Conservation (phyloP, 92 coral and sea anemone genomes). For the Hydrozoanthus gracilis region DNA sequence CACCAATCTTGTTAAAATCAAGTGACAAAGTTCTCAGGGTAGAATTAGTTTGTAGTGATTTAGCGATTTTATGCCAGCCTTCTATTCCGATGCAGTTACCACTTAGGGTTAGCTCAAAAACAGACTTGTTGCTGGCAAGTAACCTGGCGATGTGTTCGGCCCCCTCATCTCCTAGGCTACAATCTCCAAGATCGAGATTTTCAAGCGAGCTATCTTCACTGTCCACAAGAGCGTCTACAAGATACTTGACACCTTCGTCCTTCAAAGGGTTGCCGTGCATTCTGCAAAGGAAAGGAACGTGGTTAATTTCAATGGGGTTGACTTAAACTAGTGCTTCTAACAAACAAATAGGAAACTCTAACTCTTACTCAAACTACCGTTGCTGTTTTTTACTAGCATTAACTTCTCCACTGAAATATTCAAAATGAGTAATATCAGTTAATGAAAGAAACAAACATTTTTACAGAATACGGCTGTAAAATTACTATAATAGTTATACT, state of each 20-base stretch:
- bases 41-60: conserved; percentile 71
- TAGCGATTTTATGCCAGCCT: conserved; percentile 84
- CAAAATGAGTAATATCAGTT: too few relatives aligned
- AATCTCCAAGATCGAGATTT: conserved; percentile 94
- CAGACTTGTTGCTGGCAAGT: conserved; percentile 71
- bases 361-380: too few relatives aligned
- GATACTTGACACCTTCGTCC: conserved; percentile 82
- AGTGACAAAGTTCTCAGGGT: conserved; percentile 81
- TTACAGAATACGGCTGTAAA: too few relatives aligned
- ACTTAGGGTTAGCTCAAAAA: conserved; percentile 81
- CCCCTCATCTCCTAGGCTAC: conserved; percentile 83
- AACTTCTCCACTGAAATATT: too few relatives aligned
- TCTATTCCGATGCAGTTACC: conserved; percentile 76
- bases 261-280: conserved; percentile 91
- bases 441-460: too few relatives aligned
- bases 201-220: conserved; percentile 68
- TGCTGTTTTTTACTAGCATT: too few relatives aligned
- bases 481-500: not conserved
- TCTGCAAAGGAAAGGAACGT: conserved; percentile 57
- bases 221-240: conserved; percentile 84
- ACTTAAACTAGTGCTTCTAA: too few relatives aligned
- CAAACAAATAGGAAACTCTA: too few relatives aligned
- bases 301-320: not conserved
- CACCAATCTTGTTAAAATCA: conserved; percentile 86
- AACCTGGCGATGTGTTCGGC: conserved; percentile 85